Percentiles rank a stretch among this genome's conserved stretches.
Evolutionary conservation across 2,797 vertebrate species (phyloP).

Genomic region (Eulemur albifrons): DNA sequence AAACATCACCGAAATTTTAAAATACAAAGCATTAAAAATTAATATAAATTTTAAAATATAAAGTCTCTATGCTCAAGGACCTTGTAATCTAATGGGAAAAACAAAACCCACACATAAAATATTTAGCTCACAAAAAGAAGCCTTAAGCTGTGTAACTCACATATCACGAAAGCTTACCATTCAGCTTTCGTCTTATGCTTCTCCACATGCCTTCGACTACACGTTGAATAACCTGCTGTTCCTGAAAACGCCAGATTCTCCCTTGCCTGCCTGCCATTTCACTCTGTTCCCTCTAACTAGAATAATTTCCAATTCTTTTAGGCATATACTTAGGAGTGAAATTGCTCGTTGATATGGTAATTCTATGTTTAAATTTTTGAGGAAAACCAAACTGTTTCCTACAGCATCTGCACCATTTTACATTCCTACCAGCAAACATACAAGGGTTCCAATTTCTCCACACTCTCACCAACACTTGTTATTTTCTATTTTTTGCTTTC

Average conservation of each 20-base stretch:
- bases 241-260: not conserved
- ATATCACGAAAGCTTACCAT: not conserved
- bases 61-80: not conserved
- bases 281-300: not conserved
- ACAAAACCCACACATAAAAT: not conserved
- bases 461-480: not conserved
- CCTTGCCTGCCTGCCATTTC: not conserved
- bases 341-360: not conserved
- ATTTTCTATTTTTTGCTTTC: not conserved
- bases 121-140: not conserved
- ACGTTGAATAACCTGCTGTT: not conserved
- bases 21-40: not conserved
- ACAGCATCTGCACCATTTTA: not conserved
- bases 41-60: not conserved
- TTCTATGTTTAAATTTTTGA: not conserved
- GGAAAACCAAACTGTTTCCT: not conserved
- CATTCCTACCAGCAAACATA: not conserved
- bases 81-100: not conserved
- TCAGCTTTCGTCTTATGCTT: not conserved
- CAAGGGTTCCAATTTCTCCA: not conserved
- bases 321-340: not conserved
- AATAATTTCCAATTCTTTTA: not conserved
- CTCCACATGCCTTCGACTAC: not conserved
- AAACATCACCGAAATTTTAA: conserved; percentile 11
- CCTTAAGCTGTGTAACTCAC: not conserved